These are phyloP conservation scores for Copsychus sechellarum DNA, from an alignment of 2,113 vertebrate species.

Conservation along the genomic window DNA sequence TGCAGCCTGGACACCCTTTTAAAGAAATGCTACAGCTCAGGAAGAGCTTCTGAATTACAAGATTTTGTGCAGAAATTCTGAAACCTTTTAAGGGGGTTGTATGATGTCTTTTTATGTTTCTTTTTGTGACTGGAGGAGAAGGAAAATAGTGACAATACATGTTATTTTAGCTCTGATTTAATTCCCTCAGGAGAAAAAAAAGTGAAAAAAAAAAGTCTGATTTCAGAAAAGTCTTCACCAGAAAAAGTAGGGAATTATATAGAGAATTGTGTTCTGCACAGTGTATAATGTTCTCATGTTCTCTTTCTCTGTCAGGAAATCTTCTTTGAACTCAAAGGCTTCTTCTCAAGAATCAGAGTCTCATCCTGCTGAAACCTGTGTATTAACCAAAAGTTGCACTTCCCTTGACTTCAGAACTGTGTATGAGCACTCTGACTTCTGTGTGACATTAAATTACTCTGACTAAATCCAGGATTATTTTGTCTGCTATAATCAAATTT, in stretches of 20 bases:
- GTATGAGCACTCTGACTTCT: not conserved
- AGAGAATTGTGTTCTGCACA: not conserved
- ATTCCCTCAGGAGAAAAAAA: not conserved
- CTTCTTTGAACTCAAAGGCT: not conserved
- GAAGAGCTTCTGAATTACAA: not conserved
- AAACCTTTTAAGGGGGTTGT: not conserved
- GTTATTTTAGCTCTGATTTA: not conserved
- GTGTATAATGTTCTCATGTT: not conserved
- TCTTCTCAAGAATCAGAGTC: not conserved
- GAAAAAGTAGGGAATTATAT: not conserved
- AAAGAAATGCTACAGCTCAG: not conserved
- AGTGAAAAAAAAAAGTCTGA: fast-evolving
- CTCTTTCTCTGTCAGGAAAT: not conserved
- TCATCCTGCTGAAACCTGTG: not conserved
- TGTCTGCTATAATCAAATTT: not conserved
- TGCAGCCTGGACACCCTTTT: not conserved
- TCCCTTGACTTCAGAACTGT: not conserved
- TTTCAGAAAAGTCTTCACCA: not conserved
- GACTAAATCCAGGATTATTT: fast-evolving
- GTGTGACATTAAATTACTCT: not conserved
- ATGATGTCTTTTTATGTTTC: not conserved
- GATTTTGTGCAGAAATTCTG: not conserved
- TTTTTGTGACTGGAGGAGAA: not conserved
- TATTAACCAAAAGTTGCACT: not conserved
- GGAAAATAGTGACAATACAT: not conserved